phyloP scores from a whole-genome alignment of 2,888 invertebrate species.

The Drosophila limbata region DNA sequence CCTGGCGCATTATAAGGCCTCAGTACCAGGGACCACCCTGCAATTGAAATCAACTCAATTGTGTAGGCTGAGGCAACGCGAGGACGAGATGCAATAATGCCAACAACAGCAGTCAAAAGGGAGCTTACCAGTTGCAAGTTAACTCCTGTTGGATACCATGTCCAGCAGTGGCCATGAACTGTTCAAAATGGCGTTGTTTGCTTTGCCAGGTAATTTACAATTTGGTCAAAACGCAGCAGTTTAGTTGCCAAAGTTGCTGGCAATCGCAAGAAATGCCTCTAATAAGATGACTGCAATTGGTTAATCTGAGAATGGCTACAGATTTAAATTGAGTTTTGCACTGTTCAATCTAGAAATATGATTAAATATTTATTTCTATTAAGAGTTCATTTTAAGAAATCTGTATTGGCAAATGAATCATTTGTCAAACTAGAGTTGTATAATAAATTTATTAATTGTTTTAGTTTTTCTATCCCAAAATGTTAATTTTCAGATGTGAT shows the following conservation, averaged over 20 bases:
- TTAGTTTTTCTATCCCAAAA: no score
- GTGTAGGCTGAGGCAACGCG: conserved; percentile 58
- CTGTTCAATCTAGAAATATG: not conserved
- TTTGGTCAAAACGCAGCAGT: conserved; percentile 20
- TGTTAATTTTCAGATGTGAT: no score
- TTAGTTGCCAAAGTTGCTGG: conserved; percentile 43
- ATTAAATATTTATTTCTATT: no score
- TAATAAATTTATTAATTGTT: no score
- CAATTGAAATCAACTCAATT: conserved; percentile 78
- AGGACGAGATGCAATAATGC: conserved; percentile 20
- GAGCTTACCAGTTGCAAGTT: conserved; percentile 35
- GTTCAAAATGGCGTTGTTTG: conserved; percentile 64
- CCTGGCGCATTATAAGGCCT: conserved; percentile 74
- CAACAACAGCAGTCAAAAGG: conserved; percentile 48
- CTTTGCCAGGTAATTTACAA: conserved; percentile 4
- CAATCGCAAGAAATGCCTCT: conserved; percentile 3
- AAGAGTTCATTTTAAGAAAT: not conserved
- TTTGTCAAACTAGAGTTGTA: no score
- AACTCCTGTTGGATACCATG: conserved; percentile 36
- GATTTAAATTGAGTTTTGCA: not conserved
- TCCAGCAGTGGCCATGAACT: conserved; percentile 58
- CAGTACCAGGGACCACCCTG: conserved; percentile 74
- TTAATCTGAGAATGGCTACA: not conserved
- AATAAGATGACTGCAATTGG: not conserved
- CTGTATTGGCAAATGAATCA: not conserved